Evolutionary conservation across 2,113 vertebrate genomes (phyloP).

Genomic region (Xenotilapia leptura): DNA sequence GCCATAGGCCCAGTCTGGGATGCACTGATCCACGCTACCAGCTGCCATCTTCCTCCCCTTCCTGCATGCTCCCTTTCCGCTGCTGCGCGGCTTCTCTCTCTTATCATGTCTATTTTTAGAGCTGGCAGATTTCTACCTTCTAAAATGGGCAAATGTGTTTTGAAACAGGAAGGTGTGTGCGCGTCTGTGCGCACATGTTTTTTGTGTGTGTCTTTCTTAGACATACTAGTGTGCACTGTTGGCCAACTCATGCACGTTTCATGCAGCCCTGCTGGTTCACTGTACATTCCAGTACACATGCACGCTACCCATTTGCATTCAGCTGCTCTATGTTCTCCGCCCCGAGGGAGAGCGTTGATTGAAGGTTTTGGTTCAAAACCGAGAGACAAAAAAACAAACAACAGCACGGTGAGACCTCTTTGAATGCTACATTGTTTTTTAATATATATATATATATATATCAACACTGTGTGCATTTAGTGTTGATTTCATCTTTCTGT

Average conservation of each 20-base stretch:
- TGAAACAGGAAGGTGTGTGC: conserved; percentile 56
- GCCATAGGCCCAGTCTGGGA: conserved; percentile 60
- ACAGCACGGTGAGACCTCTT: conserved; percentile 4
- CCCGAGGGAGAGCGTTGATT: conserved; percentile 34
- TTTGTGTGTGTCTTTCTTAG: conserved; percentile 17
- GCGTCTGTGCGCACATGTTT: neutral
- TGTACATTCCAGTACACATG: conserved; percentile 26
- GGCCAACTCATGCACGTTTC: conserved; percentile 21
- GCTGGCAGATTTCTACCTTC: conserved; percentile 72
- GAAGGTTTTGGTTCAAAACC: conserved; percentile 55
- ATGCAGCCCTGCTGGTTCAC: neutral
- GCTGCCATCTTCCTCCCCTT: conserved; percentile 68
- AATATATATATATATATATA: neutral
- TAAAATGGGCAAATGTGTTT: conserved; percentile 70
- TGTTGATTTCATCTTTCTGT: conserved; percentile 59
- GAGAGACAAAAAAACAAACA: conserved; percentile 34
- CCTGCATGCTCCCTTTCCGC: conserved; percentile 60
- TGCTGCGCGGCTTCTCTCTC: conserved; percentile 55
- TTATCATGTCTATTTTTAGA: conserved; percentile 76
- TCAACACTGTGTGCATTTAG: conserved; percentile 8
- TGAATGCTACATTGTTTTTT: conserved; percentile 26
- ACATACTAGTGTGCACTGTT: conserved; percentile 13
- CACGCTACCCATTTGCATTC: conserved; percentile 32
- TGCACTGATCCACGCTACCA: conserved; percentile 62
- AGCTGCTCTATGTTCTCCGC: conserved; percentile 24